Conservation (phyloP, 2,113 vertebrate genomes). For the Crotalus tigris region DNA sequence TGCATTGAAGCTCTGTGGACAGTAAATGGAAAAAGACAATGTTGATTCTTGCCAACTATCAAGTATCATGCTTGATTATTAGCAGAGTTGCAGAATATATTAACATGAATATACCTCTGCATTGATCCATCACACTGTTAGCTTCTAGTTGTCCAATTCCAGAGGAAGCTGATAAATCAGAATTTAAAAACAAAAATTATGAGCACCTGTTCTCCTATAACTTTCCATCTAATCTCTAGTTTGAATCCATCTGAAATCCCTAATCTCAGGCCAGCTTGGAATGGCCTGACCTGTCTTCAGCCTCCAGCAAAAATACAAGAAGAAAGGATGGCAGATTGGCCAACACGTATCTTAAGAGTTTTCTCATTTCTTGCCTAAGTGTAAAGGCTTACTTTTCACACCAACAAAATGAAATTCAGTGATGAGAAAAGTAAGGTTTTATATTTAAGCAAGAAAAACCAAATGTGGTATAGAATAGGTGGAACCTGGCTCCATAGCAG, state of each 20-base stretch:
- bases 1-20: constrained; percentile 2
- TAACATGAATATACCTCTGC: not conserved
- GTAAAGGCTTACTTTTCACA: not conserved
- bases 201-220: not conserved
- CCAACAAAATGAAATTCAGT: not conserved
- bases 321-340: not conserved
- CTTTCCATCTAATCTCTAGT: not conserved
- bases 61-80: not conserved
- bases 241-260: not conserved
- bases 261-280: not conserved
- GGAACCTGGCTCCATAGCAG: not conserved
- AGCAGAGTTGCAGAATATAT: not conserved
- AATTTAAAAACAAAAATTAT: not conserved
- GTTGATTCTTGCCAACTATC: not conserved
- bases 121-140: not conserved
- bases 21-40: constrained; percentile 2
- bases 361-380: not conserved
- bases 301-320: not conserved
- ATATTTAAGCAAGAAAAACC: not conserved
- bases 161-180: not conserved
- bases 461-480: not conserved
- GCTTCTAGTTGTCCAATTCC: not conserved
- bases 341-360: not conserved
- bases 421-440: not conserved
- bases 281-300: not conserved